These are phyloP conservation scores for Mellilla xanthometata DNA, from an alignment of 2,888 invertebrate genomes.

Conservation along the genomic window DNA sequence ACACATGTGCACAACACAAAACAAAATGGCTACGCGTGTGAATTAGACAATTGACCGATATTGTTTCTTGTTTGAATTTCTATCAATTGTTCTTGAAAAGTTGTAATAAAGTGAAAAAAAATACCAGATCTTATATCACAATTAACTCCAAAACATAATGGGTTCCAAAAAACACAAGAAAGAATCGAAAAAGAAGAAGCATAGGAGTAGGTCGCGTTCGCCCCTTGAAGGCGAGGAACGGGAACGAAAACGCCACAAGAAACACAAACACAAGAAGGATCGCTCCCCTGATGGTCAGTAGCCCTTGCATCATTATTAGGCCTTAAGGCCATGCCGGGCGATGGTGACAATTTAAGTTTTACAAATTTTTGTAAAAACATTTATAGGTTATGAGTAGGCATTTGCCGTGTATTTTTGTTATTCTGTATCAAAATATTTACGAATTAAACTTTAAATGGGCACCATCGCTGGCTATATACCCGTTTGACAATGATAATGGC, in stretches of 20 bases:
- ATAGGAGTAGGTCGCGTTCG: conserved; percentile 82
- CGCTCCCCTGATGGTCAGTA: conserved; percentile 83
- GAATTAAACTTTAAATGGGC: conserved; percentile 45
- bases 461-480: conserved; percentile 47
- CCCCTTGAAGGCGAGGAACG: conserved; percentile 81
- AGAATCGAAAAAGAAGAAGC: conserved; percentile 86
- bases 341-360: conserved; percentile 52
- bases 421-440: too few relatives aligned
- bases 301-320: conserved; percentile 28
- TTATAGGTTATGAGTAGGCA: too few relatives aligned
- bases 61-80: neutral
- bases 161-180: conserved; percentile 89
- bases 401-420: too few relatives aligned
- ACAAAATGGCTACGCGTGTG: conserved; percentile 2
- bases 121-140: too few relatives aligned
- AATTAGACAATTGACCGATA: neutral
- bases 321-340: conserved; percentile 40
- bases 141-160: too few relatives aligned
- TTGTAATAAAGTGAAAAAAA: neutral
- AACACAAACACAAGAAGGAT: conserved; percentile 80
- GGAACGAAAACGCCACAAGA: conserved; percentile 75
- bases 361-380: too few relatives aligned
- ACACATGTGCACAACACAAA: neutral
- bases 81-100: too few relatives aligned
- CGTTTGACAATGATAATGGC: conserved; percentile 75